phyloP scores from a whole-genome alignment of 1,140 invertebrate species.

The Potamilus streckersoni region DNA sequence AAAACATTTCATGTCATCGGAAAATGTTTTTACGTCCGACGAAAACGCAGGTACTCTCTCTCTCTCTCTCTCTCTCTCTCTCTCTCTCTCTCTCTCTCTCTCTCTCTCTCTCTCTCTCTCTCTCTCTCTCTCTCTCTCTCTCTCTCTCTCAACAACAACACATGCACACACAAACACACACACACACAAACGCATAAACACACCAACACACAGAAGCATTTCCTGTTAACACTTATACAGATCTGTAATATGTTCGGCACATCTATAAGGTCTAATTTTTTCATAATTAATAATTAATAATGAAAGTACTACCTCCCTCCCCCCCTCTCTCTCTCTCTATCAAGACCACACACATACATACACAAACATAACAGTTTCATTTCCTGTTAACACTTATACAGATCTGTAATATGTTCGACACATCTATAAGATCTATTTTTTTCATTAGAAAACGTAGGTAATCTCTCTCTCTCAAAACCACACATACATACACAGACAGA shows the following conservation, averaged over 20 bases:
- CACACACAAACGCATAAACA: too few species aligned
- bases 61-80: background rate
- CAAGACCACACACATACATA: background rate
- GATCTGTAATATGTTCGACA: too few species aligned
- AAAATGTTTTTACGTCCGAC: slow-evolving; percentile 63
- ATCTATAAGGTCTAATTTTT: too few species aligned
- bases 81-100: background rate
- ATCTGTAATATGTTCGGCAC: too few species aligned
- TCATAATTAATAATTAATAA: background rate
- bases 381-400: too few species aligned
- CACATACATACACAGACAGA: too few species aligned
- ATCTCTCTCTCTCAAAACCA: background rate
- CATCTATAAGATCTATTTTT: too few species aligned
- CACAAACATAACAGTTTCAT: background rate
- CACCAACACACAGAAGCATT: too few species aligned
- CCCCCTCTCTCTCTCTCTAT: background rate
- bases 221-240: too few species aligned
- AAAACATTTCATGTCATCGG: slow-evolving; percentile 93
- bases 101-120: background rate
- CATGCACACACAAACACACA: too few species aligned
- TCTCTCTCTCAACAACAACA: background rate
- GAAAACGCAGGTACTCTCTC: background rate
- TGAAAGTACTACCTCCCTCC: background rate
- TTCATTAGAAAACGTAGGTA: too few species aligned
- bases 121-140: too few species aligned